A percentile compares a stretch with the other conserved stretches of the same genome.
Evolutionary conservation across 2,888 invertebrate species (phyloP).

Genomic region (Leucoptera coffeella): DNA sequence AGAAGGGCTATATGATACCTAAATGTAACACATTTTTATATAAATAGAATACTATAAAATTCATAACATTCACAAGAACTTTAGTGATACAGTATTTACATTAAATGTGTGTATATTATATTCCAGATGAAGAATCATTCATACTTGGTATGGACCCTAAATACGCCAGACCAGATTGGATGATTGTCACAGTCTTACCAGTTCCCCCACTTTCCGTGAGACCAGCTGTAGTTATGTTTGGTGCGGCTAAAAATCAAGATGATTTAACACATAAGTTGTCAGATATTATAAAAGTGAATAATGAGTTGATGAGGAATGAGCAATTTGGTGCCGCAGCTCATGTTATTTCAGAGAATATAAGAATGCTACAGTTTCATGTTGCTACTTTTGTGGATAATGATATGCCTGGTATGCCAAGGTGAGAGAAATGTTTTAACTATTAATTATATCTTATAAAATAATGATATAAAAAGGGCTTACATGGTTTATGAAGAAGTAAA

Average conservation of each 20-base stretch:
- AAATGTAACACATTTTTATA: too few species aligned
- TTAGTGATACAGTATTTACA: background rate
- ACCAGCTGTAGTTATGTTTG: conserved; percentile 98
- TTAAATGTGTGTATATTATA: conserved; percentile 5
- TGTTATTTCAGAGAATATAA: conserved; percentile 93
- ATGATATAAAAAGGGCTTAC: too few species aligned
- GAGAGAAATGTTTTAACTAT: conserved; percentile 11
- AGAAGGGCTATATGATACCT: too few species aligned
- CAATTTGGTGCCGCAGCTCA: conserved; percentile 96
- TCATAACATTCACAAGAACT: too few species aligned
- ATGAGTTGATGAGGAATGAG: conserved; percentile 92
- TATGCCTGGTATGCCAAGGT: conserved; percentile 93
- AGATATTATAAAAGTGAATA: conserved; percentile 97
- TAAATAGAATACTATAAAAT: too few species aligned
- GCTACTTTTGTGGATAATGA: conserved; percentile 98
- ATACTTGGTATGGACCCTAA: conserved; percentile 96
- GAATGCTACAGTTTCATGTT: conserved; percentile 97
- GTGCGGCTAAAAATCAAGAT: conserved; percentile 97
- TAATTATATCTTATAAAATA: too few species aligned
- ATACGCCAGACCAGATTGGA: conserved; percentile 98
- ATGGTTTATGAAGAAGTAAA: too few species aligned
- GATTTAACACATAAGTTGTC: conserved; percentile 98
- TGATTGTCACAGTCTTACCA: conserved; percentile 95
- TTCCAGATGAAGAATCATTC: conserved; percentile 87
- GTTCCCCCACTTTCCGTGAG: conserved; percentile 95